Conservation (phyloP, 2,797 vertebrate species). For the Pantherophis alleghaniensis region DNA sequence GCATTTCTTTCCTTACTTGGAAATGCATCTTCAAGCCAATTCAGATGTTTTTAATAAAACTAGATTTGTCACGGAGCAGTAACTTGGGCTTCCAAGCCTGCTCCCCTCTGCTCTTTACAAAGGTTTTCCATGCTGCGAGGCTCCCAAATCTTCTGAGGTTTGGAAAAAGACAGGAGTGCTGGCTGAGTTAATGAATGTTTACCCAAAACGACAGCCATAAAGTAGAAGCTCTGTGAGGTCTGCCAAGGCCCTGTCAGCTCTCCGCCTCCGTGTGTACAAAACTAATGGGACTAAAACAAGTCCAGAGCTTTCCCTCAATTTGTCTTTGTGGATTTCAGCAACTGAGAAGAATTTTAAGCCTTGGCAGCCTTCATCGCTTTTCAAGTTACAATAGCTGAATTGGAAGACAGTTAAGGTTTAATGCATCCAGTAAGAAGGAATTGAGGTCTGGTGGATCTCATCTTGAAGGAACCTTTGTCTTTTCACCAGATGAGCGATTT, state of each 20-base stretch:
- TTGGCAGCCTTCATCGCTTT: slow-evolving; percentile 32
- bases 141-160: slow-evolving; percentile 25
- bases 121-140: slow-evolving; percentile 44
- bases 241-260: slow-evolving; percentile 55
- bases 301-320: slow-evolving; percentile 58
- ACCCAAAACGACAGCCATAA: slow-evolving; percentile 61
- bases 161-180: slow-evolving; percentile 38
- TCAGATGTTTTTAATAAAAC: background rate
- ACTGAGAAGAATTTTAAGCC: slow-evolving; percentile 39
- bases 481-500: background rate
- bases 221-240: slow-evolving; percentile 65
- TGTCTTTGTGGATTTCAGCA: slow-evolving; percentile 63
- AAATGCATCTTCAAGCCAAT: background rate
- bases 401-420: slow-evolving; percentile 40
- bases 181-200: slow-evolving; percentile 69
- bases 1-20: background rate
- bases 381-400: slow-evolving; percentile 7
- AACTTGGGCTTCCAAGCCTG: background rate
- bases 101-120: background rate
- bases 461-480: background rate
- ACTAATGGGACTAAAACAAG: slow-evolving; percentile 76
- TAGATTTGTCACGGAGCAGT: background rate
- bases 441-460: background rate
- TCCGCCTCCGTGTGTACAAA: slow-evolving; percentile 61
- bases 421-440: slow-evolving; percentile 28